Percentiles rank a stretch among this genome's conserved stretches.
phyloP scores from a whole-genome alignment of 92 coral and sea anemone genomes.

The Isaurus tuberculatus region DNA sequence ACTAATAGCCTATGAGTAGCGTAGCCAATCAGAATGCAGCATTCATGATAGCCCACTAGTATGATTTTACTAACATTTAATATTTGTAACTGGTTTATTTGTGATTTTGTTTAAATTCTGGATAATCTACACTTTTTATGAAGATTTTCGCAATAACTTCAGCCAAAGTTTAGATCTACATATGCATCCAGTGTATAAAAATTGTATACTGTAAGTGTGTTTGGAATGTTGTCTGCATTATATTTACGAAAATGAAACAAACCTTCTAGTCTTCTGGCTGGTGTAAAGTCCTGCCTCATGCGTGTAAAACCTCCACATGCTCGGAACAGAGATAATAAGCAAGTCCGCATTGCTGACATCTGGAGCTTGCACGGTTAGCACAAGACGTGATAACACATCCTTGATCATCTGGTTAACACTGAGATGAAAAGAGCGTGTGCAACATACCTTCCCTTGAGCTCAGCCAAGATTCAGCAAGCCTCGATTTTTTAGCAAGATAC shows the following conservation, averaged over 20 bases:
- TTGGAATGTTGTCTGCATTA: too few species aligned
- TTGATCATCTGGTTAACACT: constrained; percentile 28
- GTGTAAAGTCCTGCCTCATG: constrained; percentile 37
- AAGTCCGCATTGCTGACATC: constrained; percentile 43
- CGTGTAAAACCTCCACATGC: constrained; percentile 30
- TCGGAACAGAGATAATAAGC: constrained; percentile 20
- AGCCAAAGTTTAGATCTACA: too few species aligned
- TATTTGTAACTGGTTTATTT: too few species aligned
- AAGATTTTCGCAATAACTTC: too few species aligned
- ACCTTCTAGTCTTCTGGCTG: too few species aligned
- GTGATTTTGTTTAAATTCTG: too few species aligned
- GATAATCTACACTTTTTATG: too few species aligned
- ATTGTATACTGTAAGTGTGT: too few species aligned
- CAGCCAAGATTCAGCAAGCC: constrained; percentile 47
- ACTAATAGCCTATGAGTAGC: too few species aligned
- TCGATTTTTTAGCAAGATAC: constrained; percentile 29
- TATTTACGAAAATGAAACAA: neutral
- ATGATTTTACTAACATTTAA: too few species aligned
- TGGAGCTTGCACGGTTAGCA: constrained; percentile 5
- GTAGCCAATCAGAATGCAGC: too few species aligned
- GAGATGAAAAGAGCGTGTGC: constrained; percentile 24
- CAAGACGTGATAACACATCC: constrained; percentile 26
- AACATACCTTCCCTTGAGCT: constrained; percentile 1
- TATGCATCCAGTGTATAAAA: neutral
- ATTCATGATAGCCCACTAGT: too few species aligned